A percentile compares a stretch with the other conserved stretches of the same genome.
These are phyloP conservation scores for Agrochola litura DNA, from an alignment of 2,888 invertebrate species.

Conservation along the genomic window DNA sequence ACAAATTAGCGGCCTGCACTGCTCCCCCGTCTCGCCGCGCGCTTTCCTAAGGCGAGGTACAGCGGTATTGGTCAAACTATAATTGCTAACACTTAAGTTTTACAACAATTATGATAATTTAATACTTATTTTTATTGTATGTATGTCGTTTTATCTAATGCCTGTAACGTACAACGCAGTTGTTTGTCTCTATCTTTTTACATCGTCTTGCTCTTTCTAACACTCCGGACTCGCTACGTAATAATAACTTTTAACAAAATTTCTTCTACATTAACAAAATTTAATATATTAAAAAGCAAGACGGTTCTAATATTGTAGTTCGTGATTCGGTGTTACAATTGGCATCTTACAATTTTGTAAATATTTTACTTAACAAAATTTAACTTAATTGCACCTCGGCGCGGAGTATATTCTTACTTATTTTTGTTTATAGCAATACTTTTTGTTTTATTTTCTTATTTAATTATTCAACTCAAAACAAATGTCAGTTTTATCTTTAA, in stretches of 20 bases:
- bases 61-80: no score
- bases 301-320: slow-evolving; percentile 63
- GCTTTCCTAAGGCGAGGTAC: no score
- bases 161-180: slow-evolving; percentile 82
- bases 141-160: slow-evolving; percentile 72
- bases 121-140: slow-evolving; percentile 1
- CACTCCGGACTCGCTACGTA: slow-evolving; percentile 46
- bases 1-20: no score
- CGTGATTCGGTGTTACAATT: slow-evolving; percentile 68
- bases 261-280: slow-evolving; percentile 52
- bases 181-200: slow-evolving; percentile 67
- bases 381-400: slow-evolving; percentile 35
- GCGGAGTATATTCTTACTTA: slow-evolving; percentile 32
- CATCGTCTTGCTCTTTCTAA: slow-evolving; percentile 73
- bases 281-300: slow-evolving; percentile 60
- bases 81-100: not conserved
- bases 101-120: not conserved
- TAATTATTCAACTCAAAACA: not conserved
- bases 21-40: no score
- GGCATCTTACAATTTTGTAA: slow-evolving; percentile 61
- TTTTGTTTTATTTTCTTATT: slow-evolving; percentile 1
- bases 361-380: slow-evolving; percentile 50
- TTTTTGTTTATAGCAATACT: slow-evolving; percentile 5
- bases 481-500: not conserved
- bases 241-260: slow-evolving; percentile 51